Evolutionary conservation across 2,888 invertebrate genomes (phyloP).

Genomic region (Limnephilus lunatus): DNA sequence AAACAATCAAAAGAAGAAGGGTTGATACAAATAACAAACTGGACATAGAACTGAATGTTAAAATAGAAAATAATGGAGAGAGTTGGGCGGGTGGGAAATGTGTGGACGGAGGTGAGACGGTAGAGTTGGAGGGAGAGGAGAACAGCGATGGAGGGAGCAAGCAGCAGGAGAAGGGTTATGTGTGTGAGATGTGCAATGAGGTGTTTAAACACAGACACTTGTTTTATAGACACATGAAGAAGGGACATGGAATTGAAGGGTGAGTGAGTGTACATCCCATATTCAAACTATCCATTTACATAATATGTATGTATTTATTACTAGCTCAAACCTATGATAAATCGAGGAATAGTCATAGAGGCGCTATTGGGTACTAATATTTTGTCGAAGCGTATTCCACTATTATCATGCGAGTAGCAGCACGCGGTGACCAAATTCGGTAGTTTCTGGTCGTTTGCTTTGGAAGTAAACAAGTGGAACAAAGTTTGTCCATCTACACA

Average conservation of each 20-base stretch:
- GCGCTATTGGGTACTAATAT: too few relatives aligned
- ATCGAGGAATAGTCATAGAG: too few relatives aligned
- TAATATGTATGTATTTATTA: too few relatives aligned
- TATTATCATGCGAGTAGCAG: too few relatives aligned
- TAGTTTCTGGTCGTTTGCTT: too few relatives aligned
- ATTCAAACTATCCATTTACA: neutral
- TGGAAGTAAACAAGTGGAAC: too few relatives aligned
- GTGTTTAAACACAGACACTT: constrained; percentile 45
- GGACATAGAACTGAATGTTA: neutral
- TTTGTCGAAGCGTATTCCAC: too few relatives aligned
- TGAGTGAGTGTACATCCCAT: neutral
- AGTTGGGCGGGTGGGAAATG: constrained; percentile 12
- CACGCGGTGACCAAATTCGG: too few relatives aligned
- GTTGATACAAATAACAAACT: neutral
- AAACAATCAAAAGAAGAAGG: neutral
- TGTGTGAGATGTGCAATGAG: constrained; percentile 52
- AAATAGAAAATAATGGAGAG: constrained; percentile 35
- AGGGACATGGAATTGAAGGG: constrained; percentile 50
- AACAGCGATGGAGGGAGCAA: neutral
- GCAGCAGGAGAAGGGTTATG: constrained; percentile 23
- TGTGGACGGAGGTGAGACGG: neutral
- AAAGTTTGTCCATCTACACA: too few relatives aligned
- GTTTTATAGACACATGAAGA: constrained; percentile 56
- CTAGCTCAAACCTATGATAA: too few relatives aligned
- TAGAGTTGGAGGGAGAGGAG: neutral